phyloP scores from a whole-genome alignment of 2,797 vertebrate genomes.

The Amniataba percoides region DNA sequence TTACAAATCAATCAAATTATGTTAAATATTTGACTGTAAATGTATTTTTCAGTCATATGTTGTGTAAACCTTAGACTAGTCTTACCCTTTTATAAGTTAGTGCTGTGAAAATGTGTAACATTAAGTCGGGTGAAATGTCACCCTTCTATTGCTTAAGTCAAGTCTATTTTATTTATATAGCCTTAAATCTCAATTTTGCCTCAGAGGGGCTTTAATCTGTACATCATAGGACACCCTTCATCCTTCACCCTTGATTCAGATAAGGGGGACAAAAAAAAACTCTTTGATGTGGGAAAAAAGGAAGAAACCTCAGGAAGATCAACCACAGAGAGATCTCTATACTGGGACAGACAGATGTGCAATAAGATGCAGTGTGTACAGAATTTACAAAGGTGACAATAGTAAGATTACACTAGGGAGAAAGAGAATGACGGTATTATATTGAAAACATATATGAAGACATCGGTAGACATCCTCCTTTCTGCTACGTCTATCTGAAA shows the following conservation, averaged over 20 bases:
- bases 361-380: neutral
- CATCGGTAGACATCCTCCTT: neutral
- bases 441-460: neutral
- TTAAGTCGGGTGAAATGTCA: neutral
- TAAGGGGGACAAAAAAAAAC: neutral
- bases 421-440: neutral
- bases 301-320: neutral
- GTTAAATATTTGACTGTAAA: neutral
- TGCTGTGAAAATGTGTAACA: neutral
- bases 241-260: constrained; percentile 7
- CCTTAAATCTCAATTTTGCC: neutral
- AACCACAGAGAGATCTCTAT: neutral
- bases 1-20: neutral
- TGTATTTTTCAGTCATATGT: neutral
- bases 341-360: neutral
- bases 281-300: neutral
- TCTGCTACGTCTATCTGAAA: neutral
- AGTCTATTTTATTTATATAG: constrained; percentile 1
- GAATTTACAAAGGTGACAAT: neutral
- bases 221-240: neutral
- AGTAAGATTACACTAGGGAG: neutral
- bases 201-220: neutral
- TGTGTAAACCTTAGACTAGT: neutral
- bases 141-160: neutral
- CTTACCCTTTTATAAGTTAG: neutral